Evolutionary conservation across 1,140 invertebrate species (phyloP), one percentile per base, ranked within the genome.

Genomic region (Brachionus paranguensis): DNA sequence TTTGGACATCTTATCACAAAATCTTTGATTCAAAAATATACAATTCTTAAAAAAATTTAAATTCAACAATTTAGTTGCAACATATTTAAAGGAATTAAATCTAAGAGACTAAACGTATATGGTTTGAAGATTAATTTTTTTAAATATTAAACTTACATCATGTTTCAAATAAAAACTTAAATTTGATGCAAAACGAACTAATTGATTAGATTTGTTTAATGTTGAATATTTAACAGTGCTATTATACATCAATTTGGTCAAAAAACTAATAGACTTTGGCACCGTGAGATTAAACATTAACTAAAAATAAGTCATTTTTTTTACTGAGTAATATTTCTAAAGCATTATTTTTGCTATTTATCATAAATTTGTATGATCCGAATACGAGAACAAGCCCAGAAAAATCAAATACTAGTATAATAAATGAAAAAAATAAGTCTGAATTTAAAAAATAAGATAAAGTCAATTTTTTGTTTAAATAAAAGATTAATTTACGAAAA

Each of bases 1-100:
- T 81, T 81, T 81, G 27, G 53, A 64, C 78, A 81, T 81, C 64
- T 45, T 60, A 41, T 29, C 8, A 60, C 24, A 60, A 79, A 27
- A 14, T 60, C 33, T 60, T 37, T 17, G 1, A 64, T 64, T 79
- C 29, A 64, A 60, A 60, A 55, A 79, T 64, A 64, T 47, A 64
- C 37, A 79, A 79, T 79, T 79, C 78, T 60, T 17, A 72, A 72
- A 72, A 33, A 45, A 72, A 68, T 17, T 11, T 14, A 50, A 53
- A 45, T 53, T 20, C 2, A 76, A 53, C n/a, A 37, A 7, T 27
- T 37, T 33, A n/a, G 14, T 78, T 29, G 8, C 12, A 29, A 14
- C 0, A 78, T 11, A 53, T 10, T 50, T 20, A 74, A 43, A 10
- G 45, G 64, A 29, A 24, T 72, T 72, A 41, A 45, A 72, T 72